Evolutionary conservation across 2,797 vertebrate species (phyloP), one percentile per base, ranked within the genome.

Genomic region (Manis pentadactyla): DNA sequence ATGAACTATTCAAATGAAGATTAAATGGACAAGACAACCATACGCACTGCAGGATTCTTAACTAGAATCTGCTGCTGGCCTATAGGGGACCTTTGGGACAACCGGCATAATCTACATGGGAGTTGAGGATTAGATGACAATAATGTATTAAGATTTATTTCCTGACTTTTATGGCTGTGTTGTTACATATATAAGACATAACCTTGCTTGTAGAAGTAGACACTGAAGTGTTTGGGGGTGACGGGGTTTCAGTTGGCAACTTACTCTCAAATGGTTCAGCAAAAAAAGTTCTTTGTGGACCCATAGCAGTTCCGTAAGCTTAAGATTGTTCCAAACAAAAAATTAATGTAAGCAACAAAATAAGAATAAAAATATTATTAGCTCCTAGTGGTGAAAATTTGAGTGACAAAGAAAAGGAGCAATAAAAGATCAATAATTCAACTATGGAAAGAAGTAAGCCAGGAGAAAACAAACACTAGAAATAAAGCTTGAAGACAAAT

Each of bases 271-370:
- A 82, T 37, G 57, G 19, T 42, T 63, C 42, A 55, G 46, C 2
- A 18, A 77, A 83, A 63, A 29, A 71, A 68, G 63, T 42, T 87
- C 27, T 34, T 53, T 31, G 19, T 9, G 23, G 42, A 71, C 63
- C 83, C 64, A 7, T 31, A 93, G 82, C 39, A 75, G 66, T 37
- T 92, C n/a, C 74, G 0, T 82, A 59, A 87, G 55, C 78, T 21
- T 83, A 39, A 93, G 37, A 81, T 34, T 51, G 25, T 93, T 83
- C 91, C 46, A 87, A 87, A 69, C 69, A 64, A 91, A 94, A 82
- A 91, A 73, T 79, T 37, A 51, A 68, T 4, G 12, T 10, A 42
- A 92, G 49, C 37, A 89, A 64, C 13, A 87, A 85, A 83, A 77
- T 17, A 87, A 57, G 19, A 64, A 73, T 14, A 88, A 84, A 88